A percentile compares a stretch with the other conserved stretches of the same genome.
Conservation (phyloP, 2,888 invertebrate species). For the Drosophila mimetica region DNA sequence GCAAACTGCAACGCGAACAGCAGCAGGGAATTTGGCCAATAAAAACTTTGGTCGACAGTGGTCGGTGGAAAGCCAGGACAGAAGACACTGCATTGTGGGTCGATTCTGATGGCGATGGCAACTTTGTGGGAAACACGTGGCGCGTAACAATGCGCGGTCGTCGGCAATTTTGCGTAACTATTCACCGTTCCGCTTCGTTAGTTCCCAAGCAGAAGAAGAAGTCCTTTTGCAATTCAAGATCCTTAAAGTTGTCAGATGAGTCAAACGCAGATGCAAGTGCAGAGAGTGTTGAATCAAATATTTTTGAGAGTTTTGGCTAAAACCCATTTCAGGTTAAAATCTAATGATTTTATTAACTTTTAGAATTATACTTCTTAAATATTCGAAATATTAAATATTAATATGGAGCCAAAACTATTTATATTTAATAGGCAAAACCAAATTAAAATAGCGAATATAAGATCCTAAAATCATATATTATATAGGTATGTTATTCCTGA, state of each 20-base stretch:
- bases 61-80: conserved; percentile 3
- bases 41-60: conserved; percentile 62
- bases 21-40: conserved; percentile 65
- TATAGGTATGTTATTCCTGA: no score
- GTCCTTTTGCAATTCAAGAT: conserved; percentile 14
- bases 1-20: conserved; percentile 18
- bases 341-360: no score
- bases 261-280: conserved; percentile 64
- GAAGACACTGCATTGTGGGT: conserved; percentile 17
- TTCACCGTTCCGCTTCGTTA: conserved; percentile 72
- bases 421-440: no score
- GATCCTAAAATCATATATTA: no score
- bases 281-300: conserved; percentile 66
- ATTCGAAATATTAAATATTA: no score
- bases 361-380: no score
- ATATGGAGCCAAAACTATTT: no score
- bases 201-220: conserved; percentile 21
- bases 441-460: no score
- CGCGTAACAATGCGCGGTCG: conserved; percentile 75
- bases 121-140: conserved; percentile 72
- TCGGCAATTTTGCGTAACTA: conserved; percentile 79
- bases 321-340: no score
- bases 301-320: no score
- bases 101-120: conserved; percentile 28
- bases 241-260: conserved; percentile 57